A percentile compares a stretch with the other conserved stretches of the same genome.
Conservation (phyloP, 37 sponge, comb jelly and placozoan species). For the Chondrilla cf. caribensis region DNA sequence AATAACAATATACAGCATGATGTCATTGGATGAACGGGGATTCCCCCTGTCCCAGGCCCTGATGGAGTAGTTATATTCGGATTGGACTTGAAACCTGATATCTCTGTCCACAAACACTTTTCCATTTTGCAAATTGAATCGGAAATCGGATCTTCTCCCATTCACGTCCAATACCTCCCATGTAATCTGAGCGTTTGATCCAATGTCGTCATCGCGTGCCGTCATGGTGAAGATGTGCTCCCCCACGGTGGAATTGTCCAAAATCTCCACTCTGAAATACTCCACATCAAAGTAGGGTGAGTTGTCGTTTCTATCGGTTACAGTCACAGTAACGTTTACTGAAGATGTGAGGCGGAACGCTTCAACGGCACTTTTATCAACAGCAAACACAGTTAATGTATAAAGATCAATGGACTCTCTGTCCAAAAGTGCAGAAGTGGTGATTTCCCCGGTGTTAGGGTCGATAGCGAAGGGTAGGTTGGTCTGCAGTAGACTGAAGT, state of each 20-base stretch:
- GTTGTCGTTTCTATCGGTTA: constrained; percentile 60
- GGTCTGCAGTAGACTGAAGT: background rate
- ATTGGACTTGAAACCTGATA: constrained; percentile 23
- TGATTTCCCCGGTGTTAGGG: constrained; percentile 39
- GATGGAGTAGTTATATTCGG: constrained; percentile 30
- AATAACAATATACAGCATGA: constrained; percentile 30
- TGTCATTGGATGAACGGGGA: constrained; percentile 3
- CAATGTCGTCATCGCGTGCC: constrained; percentile 47
- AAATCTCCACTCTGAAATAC: constrained; percentile 16
- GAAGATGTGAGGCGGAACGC: constrained; percentile 33
- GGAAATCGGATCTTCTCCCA: constrained; percentile 13
- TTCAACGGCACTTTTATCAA: constrained; percentile 39
- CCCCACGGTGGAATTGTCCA: constrained; percentile 29
- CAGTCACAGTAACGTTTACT: constrained; percentile 42
- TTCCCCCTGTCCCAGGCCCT: constrained; percentile 38
- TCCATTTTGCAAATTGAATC: constrained; percentile 36
- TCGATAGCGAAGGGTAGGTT: constrained; percentile 47
- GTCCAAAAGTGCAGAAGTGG: constrained; percentile 38
- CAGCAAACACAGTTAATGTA: constrained; percentile 35
- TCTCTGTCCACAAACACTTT: constrained; percentile 6
- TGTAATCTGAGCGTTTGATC: constrained; percentile 39
- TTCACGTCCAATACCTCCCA: background rate
- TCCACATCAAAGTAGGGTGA: constrained; percentile 30
- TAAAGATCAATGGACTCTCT: constrained; percentile 39
- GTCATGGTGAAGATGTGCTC: constrained; percentile 13